Conservation (phyloP, 2,113 vertebrate species). For the Pagrus major region DNA sequence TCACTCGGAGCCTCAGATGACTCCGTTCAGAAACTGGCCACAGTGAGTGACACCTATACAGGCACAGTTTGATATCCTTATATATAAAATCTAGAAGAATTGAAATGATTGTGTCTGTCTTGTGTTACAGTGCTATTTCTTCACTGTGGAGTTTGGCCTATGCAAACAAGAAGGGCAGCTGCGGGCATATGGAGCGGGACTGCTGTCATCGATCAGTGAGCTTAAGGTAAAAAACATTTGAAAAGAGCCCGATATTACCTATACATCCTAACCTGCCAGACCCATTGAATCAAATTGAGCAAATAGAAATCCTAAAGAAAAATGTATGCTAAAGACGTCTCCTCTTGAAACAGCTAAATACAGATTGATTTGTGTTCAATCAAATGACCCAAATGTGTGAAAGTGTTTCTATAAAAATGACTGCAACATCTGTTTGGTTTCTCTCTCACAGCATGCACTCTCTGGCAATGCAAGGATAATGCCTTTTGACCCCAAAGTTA, state of each 20-base stretch:
- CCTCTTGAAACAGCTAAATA: background rate
- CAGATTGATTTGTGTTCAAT: background rate
- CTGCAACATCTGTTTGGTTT: background rate
- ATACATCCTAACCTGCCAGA: background rate
- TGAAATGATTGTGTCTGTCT: conserved; percentile 5
- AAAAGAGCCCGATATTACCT: background rate
- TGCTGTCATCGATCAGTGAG: conserved; percentile 97
- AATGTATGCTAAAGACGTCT: background rate
- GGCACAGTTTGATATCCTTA: background rate
- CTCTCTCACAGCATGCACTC: conserved; percentile 87
- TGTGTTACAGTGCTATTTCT: conserved; percentile 94
- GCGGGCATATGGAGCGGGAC: conserved; percentile 94
- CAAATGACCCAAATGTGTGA: background rate
- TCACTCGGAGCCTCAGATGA: conserved; percentile 98
- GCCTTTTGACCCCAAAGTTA: conserved; percentile 92
- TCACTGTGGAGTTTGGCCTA: conserved; percentile 97
- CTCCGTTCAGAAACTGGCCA: conserved; percentile 95
- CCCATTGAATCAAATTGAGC: no score
- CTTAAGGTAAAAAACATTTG: conserved; percentile 87
- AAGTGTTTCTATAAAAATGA: background rate
- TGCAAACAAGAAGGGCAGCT: conserved; percentile 97
- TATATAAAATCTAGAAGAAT: background rate
- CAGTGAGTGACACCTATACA: conserved; percentile 82
- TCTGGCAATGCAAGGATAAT: conserved; percentile 92
- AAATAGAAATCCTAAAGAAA: no score